Conservation (phyloP, 2,888 invertebrate genomes). For the Caenorhabditis becei region DNA sequence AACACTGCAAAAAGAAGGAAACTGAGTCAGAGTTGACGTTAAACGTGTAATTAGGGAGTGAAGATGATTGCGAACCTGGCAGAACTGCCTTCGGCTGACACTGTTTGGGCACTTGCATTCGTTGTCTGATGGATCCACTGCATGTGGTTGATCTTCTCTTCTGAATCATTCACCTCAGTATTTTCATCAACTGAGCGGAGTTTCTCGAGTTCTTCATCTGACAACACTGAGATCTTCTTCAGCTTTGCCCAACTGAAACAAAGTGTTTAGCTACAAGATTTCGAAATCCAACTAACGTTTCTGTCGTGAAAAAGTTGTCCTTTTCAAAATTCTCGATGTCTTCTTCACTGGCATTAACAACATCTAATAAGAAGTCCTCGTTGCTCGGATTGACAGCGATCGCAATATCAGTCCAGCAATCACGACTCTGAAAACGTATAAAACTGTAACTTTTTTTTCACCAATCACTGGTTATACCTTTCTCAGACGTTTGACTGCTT, state of each 20-base stretch:
- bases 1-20: too few species aligned
- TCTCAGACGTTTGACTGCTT: not conserved
- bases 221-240: slow-evolving; percentile 9
- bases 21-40: too few species aligned
- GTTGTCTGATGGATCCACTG: not conserved
- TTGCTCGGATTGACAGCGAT: slow-evolving; percentile 13
- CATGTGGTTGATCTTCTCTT: not conserved
- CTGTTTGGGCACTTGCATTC: not conserved
- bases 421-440: not conserved
- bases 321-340: slow-evolving; percentile 31
- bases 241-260: slow-evolving; percentile 36
- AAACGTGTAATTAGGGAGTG: too few species aligned
- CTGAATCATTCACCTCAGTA: too few species aligned
- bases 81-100: not conserved
- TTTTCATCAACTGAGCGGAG: not conserved
- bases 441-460: not conserved
- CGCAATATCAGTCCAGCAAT: slow-evolving; percentile 11
- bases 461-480: not conserved
- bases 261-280: not conserved
- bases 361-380: slow-evolving; percentile 38
- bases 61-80: not conserved
- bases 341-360: slow-evolving; percentile 3
- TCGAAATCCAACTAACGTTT: not conserved
- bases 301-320: slow-evolving; percentile 13
- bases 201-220: slow-evolving; percentile 1